A percentile compares a stretch with the other conserved stretches of the same genome.
Conservation (phyloP, 2,113 vertebrate genomes). For the Lophotis ruficrista region DNA sequence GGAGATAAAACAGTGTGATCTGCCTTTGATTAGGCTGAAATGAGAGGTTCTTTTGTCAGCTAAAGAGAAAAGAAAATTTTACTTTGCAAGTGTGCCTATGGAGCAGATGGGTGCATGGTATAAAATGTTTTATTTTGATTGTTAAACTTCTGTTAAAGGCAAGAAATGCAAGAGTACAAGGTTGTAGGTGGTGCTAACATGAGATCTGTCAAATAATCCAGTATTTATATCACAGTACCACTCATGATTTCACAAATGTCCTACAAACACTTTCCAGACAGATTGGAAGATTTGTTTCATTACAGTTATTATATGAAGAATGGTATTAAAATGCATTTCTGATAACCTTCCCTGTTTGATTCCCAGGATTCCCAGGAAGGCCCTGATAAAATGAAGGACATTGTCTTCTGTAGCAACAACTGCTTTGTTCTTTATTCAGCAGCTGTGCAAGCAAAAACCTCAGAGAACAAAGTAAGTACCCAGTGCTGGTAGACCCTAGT, state of each 20-base stretch:
- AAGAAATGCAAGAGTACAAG: not conserved
- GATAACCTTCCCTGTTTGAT: constrained; percentile 3
- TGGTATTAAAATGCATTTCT: not conserved
- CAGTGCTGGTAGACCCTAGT: not conserved
- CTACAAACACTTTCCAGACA: constrained; percentile 13
- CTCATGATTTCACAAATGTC: constrained; percentile 22
- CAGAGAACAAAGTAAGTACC: constrained; percentile 78
- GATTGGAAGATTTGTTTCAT: not conserved
- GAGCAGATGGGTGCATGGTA: constrained; percentile 33
- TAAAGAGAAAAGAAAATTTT: constrained; percentile 15
- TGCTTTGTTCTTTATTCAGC: constrained; percentile 87
- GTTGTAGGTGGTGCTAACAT: not conserved
- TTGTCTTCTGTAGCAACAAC: constrained; percentile 93
- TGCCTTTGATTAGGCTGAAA: constrained; percentile 29
- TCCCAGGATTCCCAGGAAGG: constrained; percentile 76
- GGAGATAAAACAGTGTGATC: not conserved
- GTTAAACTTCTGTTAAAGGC: constrained; percentile 15
- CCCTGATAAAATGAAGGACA: constrained; percentile 77
- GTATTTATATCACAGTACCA: constrained; percentile 29
- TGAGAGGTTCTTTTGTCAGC: not conserved
- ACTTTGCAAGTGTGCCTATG: not conserved
- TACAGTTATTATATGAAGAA: not conserved
- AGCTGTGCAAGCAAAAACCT: constrained; percentile 75
- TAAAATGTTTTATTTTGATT: constrained; percentile 8
- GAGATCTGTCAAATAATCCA: constrained; percentile 47